These are phyloP conservation scores for Doris montereyensis DNA, from an alignment of 2,888 invertebrate species.

Conservation along the genomic window DNA sequence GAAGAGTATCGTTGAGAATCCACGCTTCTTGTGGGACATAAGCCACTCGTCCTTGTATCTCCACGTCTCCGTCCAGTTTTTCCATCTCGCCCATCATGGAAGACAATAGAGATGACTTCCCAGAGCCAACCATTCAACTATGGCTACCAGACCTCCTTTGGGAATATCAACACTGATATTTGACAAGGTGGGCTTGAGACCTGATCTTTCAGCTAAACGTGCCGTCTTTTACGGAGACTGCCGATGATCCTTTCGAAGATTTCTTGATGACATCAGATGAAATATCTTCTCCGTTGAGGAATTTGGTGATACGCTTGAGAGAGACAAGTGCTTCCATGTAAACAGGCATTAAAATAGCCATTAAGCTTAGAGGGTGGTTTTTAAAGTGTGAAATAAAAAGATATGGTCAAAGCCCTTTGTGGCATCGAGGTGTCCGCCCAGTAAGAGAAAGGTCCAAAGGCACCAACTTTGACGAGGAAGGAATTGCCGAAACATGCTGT, in stretches of 20 bases:
- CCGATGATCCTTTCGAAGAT: background rate
- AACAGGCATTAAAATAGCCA: conserved; percentile 7
- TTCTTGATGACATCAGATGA: background rate
- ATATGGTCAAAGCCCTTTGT: conserved; percentile 11
- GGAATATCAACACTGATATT: conserved; percentile 56
- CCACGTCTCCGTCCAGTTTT: background rate
- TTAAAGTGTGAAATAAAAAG: conserved; percentile 10
- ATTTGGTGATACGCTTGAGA: conserved; percentile 12
- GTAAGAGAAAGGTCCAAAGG: background rate
- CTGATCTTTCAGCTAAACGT: conserved; percentile 20
- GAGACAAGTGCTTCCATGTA: background rate
- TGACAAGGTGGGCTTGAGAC: conserved; percentile 1
- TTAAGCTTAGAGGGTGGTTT: background rate
- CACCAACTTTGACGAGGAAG: conserved; percentile 3
- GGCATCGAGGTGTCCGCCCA: conserved; percentile 28
- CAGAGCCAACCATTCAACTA: conserved; percentile 66
- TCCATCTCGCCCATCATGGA: background rate
- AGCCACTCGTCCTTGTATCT: background rate
- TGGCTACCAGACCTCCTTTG: conserved; percentile 69
- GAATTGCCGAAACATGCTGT: conserved; percentile 25
- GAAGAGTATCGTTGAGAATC: background rate
- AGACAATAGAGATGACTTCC: background rate
- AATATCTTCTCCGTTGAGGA: conserved; percentile 16
- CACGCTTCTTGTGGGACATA: background rate
- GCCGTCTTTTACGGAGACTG: conserved; percentile 21